Percentiles rank a stretch among this genome's conserved stretches.
Conservation (phyloP, 2,888 invertebrate species). For the Heliconius charithonia region DNA sequence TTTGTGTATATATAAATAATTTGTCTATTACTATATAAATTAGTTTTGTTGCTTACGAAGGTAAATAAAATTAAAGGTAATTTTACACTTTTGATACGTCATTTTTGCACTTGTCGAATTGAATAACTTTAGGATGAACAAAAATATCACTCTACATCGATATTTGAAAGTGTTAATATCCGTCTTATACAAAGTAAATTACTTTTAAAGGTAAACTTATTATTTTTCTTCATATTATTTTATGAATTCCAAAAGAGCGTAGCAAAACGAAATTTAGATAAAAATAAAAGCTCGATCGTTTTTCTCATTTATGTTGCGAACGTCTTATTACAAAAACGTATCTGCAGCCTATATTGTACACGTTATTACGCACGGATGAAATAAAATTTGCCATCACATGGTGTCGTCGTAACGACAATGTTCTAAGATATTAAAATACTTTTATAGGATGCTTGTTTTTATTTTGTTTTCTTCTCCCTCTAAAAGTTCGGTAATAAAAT, state of each 20-base stretch:
- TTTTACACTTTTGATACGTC: too few relatives aligned
- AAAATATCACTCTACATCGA: background rate
- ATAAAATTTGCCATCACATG: conserved; percentile 27
- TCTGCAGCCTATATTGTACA: conserved; percentile 27
- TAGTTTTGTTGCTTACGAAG: too few relatives aligned
- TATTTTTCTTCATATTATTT: background rate
- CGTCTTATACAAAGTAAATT: background rate
- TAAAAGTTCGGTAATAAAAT: background rate
- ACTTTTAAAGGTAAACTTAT: background rate
- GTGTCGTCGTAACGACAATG: conserved; percentile 21
- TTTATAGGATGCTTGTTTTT: background rate
- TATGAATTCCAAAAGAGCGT: background rate
- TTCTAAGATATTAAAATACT: conserved; percentile 20
- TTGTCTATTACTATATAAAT: too few relatives aligned
- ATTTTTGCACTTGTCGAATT: too few relatives aligned
- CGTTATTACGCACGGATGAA: conserved; percentile 29
- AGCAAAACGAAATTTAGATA: conserved; percentile 13
- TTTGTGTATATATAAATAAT: too few relatives aligned
- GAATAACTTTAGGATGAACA: too few relatives aligned
- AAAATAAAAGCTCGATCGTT: conserved; percentile 11
- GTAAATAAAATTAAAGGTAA: too few relatives aligned
- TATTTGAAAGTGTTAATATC: background rate
- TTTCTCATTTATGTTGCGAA: conserved; percentile 23
- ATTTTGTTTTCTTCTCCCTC: background rate
- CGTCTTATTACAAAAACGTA: conserved; percentile 27